phyloP scores from a whole-genome alignment of 1,140 invertebrate species.

The Drosophila subobscura region DNA sequence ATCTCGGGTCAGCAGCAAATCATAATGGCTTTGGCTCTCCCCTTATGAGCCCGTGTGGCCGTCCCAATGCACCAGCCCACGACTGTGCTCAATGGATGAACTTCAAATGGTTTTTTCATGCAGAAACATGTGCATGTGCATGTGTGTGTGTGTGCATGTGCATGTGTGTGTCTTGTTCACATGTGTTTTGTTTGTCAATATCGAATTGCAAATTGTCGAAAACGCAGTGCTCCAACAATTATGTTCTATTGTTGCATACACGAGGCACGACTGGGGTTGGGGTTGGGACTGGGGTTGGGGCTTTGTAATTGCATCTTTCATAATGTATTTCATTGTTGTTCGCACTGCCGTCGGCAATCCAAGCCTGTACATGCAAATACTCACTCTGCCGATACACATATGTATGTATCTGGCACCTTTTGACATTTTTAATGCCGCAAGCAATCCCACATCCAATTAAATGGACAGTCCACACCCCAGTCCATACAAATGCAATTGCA shows the following conservation, averaged over 20 bases:
- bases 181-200: too few relatives aligned
- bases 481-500: background rate
- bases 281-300: background rate
- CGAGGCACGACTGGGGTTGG: background rate
- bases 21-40: conserved; percentile 1
- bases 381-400: too few relatives aligned
- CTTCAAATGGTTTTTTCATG: conserved; percentile 27
- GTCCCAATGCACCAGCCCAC: too few relatives aligned
- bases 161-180: conserved; percentile 9
- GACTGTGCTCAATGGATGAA: conserved; percentile 1
- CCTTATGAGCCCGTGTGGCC: too few relatives aligned
- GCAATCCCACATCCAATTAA: conserved; percentile 6
- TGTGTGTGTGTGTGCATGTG: background rate
- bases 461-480: too few relatives aligned
- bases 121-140: conserved; percentile 12
- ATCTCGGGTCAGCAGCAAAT: background rate
- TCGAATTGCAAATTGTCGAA: conserved; percentile 19
- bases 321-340: background rate
- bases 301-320: too few relatives aligned
- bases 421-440: conserved; percentile 22
- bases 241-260: background rate
- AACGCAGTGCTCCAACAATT: conserved; percentile 7
- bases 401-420: conserved; percentile 14
- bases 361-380: too few relatives aligned
- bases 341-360: too few relatives aligned